phyloP scores from a whole-genome alignment of 37 sponge, comb jelly and placozoan species.

The Agelas oroides region DNA sequence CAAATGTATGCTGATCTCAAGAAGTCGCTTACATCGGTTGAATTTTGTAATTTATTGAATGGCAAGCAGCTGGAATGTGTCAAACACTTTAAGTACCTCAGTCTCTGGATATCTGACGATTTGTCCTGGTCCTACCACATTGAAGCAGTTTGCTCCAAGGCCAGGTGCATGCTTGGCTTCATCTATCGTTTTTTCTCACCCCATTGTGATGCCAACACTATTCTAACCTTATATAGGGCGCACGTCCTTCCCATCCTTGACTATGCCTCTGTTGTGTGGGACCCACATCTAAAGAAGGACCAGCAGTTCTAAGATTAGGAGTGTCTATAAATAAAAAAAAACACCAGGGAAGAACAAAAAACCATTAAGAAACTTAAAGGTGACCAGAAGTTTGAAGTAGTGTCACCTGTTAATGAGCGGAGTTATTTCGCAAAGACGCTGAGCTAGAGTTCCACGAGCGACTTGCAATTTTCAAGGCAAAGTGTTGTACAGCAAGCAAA shows the following conservation, averaged over 20 bases:
- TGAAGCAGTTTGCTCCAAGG: neutral
- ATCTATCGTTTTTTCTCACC: neutral
- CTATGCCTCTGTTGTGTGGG: neutral
- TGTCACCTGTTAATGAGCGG: too few relatives aligned
- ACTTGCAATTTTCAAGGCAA: too few relatives aligned
- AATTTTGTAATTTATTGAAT: neutral
- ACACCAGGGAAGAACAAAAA: too few relatives aligned
- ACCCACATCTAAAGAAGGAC: constrained; percentile 1
- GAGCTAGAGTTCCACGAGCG: too few relatives aligned
- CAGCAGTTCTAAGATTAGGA: too few relatives aligned
- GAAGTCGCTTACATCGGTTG: too few relatives aligned
- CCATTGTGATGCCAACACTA: neutral
- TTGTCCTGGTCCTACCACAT: neutral
- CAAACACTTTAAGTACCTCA: neutral
- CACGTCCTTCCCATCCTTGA: neutral
- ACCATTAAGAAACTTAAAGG: too few relatives aligned
- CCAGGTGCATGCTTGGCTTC: neutral
- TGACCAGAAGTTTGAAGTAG: too few relatives aligned
- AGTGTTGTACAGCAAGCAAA: too few relatives aligned
- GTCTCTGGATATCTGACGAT: neutral
- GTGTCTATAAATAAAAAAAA: too few relatives aligned
- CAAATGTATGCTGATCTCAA: neutral
- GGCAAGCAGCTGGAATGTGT: neutral
- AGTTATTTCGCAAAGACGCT: too few relatives aligned
- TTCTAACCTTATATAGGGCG: neutral